A percentile compares a stretch with the other conserved stretches of the same genome.
These are phyloP conservation scores for Tuta absoluta DNA, from an alignment of 2,888 invertebrate species.

Conservation along the genomic window DNA sequence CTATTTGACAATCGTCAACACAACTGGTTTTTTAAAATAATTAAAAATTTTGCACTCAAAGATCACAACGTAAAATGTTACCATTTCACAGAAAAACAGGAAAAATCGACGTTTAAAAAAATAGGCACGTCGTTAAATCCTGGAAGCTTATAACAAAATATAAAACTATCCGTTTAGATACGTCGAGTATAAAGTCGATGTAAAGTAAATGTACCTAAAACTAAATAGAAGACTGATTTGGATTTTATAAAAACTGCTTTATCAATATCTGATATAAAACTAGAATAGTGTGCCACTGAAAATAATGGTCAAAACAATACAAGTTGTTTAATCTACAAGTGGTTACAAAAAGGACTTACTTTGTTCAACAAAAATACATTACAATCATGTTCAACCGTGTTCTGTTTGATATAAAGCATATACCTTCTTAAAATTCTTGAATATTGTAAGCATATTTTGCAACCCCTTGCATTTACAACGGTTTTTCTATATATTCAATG, in stretches of 20 bases:
- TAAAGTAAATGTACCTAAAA: slow-evolving; percentile 23
- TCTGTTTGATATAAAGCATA: too few species aligned
- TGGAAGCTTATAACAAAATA: slow-evolving; percentile 32
- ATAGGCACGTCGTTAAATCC: slow-evolving; percentile 39
- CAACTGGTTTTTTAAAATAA: slow-evolving; percentile 66
- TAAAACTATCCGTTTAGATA: slow-evolving; percentile 43
- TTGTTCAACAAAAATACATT: too few species aligned
- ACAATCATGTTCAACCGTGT: too few species aligned
- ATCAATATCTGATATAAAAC: not conserved
- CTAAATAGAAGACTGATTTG: slow-evolving; percentile 19
- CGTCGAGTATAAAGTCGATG: slow-evolving; percentile 25
- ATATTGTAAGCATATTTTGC: too few species aligned
- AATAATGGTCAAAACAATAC: not conserved
- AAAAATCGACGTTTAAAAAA: slow-evolving; percentile 54
- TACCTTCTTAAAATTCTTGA: too few species aligned
- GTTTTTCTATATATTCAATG: too few species aligned
- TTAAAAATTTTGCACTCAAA: slow-evolving; percentile 75
- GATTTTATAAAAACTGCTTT: not conserved
- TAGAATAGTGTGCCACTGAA: not conserved
- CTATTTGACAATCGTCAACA: slow-evolving; percentile 61
- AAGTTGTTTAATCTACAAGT: not conserved
- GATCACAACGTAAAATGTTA: slow-evolving; percentile 80
- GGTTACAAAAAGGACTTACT: not conserved
- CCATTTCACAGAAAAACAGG: slow-evolving; percentile 76
- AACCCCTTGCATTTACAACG: too few species aligned